Conservation (phyloP, 2,797 vertebrate species). For the Microctenopoma lineatum region DNA sequence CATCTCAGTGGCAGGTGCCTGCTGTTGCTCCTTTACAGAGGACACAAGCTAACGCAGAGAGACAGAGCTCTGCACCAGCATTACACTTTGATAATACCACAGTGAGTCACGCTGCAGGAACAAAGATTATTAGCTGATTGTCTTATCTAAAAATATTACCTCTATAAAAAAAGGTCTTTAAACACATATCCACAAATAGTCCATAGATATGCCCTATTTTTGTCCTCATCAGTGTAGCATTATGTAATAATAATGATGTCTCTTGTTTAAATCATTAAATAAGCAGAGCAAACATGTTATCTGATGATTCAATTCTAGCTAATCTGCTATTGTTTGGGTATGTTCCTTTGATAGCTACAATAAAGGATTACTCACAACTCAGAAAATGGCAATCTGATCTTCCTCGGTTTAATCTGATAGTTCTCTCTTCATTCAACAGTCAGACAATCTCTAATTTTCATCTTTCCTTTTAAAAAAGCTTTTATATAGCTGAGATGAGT, state of each 20-base stretch:
- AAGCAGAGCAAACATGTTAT: constrained; percentile 5
- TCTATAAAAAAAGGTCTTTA: constrained; percentile 8
- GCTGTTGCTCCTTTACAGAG: constrained; percentile 72
- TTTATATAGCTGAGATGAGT: neutral
- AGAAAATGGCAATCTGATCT: constrained; percentile 5
- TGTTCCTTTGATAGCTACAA: constrained; percentile 12
- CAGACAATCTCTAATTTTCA: neutral
- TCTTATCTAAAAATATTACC: constrained; percentile 49
- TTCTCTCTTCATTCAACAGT: constrained; percentile 1
- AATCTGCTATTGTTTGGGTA: neutral
- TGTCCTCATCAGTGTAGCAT: neutral
- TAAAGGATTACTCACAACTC: constrained; percentile 4
- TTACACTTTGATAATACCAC: constrained; percentile 39
- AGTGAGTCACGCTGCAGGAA: constrained; percentile 22
- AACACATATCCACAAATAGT: constrained; percentile 43
- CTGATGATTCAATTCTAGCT: constrained; percentile 21
- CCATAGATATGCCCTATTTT: constrained; percentile 23
- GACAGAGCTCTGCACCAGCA: constrained; percentile 27
- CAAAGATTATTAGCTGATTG: constrained; percentile 15
- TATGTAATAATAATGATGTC: constrained; percentile 6
- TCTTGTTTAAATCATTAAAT: constrained; percentile 5
- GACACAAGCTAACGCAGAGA: constrained; percentile 43
- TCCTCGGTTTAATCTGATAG: neutral
- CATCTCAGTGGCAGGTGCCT: constrained; percentile 73
- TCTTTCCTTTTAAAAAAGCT: constrained; percentile 9